These are phyloP conservation scores for Ornithoptera alexandrae DNA, from an alignment of 2,888 invertebrate species.

Conservation along the genomic window DNA sequence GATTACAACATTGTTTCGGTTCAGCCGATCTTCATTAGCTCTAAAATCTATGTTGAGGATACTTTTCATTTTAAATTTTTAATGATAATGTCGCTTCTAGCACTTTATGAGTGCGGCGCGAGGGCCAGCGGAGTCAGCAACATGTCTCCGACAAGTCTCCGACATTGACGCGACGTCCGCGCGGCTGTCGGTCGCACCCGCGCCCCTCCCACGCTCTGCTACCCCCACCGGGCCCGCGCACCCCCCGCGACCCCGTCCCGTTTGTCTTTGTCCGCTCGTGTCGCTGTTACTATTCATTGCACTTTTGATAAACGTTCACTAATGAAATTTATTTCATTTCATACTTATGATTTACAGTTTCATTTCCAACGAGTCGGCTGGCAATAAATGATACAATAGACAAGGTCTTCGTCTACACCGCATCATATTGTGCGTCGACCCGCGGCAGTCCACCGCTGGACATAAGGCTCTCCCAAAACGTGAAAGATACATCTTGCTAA, in stretches of 20 bases:
- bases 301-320: conserved; percentile 8
- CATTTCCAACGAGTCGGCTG: no score
- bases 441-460: no score
- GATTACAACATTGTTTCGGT: no score
- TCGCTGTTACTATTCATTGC: conserved; percentile 7
- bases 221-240: neutral
- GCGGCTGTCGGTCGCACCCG: conserved; percentile 8
- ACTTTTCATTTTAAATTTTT: no score
- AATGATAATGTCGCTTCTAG: conserved; percentile 10
- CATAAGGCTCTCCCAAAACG: no score
- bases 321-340: neutral
- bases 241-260: neutral
- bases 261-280: conserved; percentile 8
- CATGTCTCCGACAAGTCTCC: conserved; percentile 13
- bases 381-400: no score
- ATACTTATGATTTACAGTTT: no score
- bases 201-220: neutral
- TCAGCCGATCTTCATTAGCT: no score
- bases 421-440: no score
- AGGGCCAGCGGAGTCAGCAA: conserved; percentile 19
- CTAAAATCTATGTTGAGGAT: no score
- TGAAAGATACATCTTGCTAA: no score
- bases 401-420: no score
- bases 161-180: conserved; percentile 32
- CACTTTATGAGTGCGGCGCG: neutral